Percentiles rank a stretch among this genome's conserved stretches.
Conservation (phyloP, 2,797 vertebrate species). For the Pteropus rufus region DNA sequence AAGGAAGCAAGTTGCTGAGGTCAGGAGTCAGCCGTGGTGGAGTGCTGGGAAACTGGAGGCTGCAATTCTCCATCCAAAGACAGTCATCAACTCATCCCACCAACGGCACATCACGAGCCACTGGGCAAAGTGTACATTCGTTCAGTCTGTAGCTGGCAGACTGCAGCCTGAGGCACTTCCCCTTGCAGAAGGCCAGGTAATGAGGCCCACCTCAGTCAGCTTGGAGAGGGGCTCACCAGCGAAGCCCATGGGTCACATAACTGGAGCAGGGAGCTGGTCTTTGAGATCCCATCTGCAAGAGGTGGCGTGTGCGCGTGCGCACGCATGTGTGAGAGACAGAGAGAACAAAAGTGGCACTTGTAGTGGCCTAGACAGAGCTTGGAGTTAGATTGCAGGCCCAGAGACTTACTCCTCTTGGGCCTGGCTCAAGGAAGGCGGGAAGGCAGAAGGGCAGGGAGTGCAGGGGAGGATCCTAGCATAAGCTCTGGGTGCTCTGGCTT, state of each 20-base stretch:
- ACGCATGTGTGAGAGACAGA: no score
- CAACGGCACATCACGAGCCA: not conserved
- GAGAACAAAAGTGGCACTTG: no score
- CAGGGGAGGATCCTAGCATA: not conserved
- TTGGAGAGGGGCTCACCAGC: not conserved
- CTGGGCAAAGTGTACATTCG: not conserved
- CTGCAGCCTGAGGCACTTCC: not conserved
- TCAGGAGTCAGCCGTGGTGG: not conserved
- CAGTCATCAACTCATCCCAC: fast-evolving
- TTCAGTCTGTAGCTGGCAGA: not conserved
- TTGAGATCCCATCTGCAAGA: not conserved
- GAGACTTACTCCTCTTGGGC: not conserved
- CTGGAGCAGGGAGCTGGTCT: not conserved
- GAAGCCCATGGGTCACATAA: not conserved
- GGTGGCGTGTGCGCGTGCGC: not conserved
- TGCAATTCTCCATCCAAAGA: not conserved
- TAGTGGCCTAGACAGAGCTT: not conserved
- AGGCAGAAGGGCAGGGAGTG: not conserved
- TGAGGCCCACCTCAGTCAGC: not conserved
- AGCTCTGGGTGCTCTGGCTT: not conserved
- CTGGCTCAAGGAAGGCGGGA: not conserved
- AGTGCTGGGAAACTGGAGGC: not conserved
- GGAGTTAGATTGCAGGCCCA: not conserved
- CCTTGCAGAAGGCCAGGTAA: not conserved
- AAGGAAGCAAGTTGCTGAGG: not conserved